phyloP scores from a whole-genome alignment of 64 coral and sea anemone genomes.

The Hydrozoanthus tunicans region DNA sequence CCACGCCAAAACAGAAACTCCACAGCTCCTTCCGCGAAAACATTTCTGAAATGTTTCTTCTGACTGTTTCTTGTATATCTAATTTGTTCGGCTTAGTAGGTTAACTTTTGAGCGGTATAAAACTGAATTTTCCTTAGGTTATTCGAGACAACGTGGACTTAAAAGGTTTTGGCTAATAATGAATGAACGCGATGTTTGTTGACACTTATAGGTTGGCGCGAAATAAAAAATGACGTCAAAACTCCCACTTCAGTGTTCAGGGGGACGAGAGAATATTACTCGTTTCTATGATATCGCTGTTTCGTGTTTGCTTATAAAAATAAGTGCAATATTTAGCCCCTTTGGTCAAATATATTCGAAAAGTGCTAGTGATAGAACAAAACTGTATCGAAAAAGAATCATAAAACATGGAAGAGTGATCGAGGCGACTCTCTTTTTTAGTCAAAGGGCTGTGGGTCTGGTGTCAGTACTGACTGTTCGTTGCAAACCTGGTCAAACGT shows the following conservation, averaged over 20 bases:
- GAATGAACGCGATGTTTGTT: neutral
- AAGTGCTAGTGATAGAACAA: neutral
- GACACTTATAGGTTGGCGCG: constrained; percentile 1
- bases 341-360: neutral
- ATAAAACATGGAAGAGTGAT: no score
- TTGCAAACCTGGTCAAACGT: no score
- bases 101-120: neutral
- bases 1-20: neutral
- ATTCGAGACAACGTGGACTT: constrained; percentile 1
- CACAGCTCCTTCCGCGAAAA: neutral
- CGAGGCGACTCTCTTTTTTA: no score
- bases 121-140: neutral
- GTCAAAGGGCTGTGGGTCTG: no score
- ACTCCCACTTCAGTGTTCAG: neutral
- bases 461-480: no score
- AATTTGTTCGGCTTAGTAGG: neutral
- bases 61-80: neutral
- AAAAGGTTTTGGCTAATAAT: neutral
- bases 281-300: neutral
- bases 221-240: neutral
- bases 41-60: neutral
- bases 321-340: neutral
- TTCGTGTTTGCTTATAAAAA: neutral
- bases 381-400: no score
- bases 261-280: neutral